A percentile compares a stretch with the other conserved stretches of the same genome.
phyloP scores from a whole-genome alignment of 1,140 invertebrate genomes.

The Rhyzopertha dominica region DNA sequence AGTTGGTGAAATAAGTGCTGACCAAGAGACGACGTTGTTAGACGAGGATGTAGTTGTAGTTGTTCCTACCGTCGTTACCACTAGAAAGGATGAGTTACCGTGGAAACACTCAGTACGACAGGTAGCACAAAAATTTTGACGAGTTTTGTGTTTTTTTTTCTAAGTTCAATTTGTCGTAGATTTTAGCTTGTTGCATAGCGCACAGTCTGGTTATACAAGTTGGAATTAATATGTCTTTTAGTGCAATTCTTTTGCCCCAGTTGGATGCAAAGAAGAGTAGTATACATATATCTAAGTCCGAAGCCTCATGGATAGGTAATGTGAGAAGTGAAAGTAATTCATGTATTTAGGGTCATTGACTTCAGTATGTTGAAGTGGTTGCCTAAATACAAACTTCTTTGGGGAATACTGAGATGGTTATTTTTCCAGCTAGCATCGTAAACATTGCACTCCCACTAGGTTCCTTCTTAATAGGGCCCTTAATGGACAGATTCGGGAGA shows the following conservation, averaged over 20 bases:
- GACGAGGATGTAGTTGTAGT: no score
- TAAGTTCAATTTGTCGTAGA: slow-evolving; percentile 31
- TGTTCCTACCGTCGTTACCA: no score
- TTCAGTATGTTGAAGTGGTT: neutral
- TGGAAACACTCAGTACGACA: slow-evolving; percentile 7
- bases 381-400: neutral
- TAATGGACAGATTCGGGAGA: slow-evolving; percentile 63
- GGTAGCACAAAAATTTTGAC: no score
- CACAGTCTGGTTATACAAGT: slow-evolving; percentile 49
- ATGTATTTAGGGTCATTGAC: slow-evolving; percentile 3
- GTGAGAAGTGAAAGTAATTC: neutral
- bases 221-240: slow-evolving; percentile 53
- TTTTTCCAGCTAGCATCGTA: slow-evolving; percentile 51
- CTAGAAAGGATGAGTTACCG: no score
- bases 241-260: slow-evolving; percentile 50
- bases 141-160: neutral
- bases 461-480: slow-evolving; percentile 49
- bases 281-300: slow-evolving; percentile 32
- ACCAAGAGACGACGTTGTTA: no score
- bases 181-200: slow-evolving; percentile 45
- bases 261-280: slow-evolving; percentile 35
- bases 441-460: slow-evolving; percentile 53
- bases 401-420: slow-evolving; percentile 1
- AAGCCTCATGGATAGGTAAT: slow-evolving; percentile 53
- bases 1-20: no score